Base-by-base conservation (phyloP, 2,888 invertebrate genomes). In the Adineta ricciae region DNA sequence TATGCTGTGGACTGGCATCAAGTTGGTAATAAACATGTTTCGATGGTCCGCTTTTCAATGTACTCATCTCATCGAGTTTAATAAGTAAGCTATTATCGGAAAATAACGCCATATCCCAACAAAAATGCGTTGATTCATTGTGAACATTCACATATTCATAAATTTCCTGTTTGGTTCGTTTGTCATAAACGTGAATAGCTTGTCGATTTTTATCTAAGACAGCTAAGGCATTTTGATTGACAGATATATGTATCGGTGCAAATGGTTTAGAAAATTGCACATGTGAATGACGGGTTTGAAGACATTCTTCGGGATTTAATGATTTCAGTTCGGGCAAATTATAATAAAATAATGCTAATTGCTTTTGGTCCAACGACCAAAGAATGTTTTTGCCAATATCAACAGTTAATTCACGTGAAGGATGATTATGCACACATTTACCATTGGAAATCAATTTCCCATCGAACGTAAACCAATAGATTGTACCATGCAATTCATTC, bases 101-200 rank as follows among this genome's bases (percentile, higher is more conserved):
- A 78, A 38, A 78, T 78, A 78, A 78, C 24, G 41, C 38, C 78
- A 78, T 78, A n/a, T 78, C 41, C 78, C 78, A 78, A 78, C 38
- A 41, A n/a, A 24, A 41, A 78, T 78, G 41, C n/a, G 78, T 78
- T 11, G 41, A 38, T 36, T 78, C 41, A 4, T 11, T 21, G n/a
- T n/a, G 19, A 2, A n/a, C 24, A 78, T 78, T 78, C 9, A 41
- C 21, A 41, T 41, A 24, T 41, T 78, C 38, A 41, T 78, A 38
- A 41, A 78, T 1, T 41, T 78, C 8, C 0, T 78, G 41, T 78
- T 32, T 32, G 14, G 78, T 78, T 78, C 5, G 14, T 41, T 78
- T 78, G 41, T 78, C 78, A 78, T 78, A 78, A 78, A 78, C 19
- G n/a, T 78, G 78, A 41, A 78, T 21, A 9, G 78, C 38, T 78